These are phyloP conservation scores for Brachypteracias leptosomus DNA, from an alignment of 2,113 vertebrate genomes.

Conservation along the genomic window DNA sequence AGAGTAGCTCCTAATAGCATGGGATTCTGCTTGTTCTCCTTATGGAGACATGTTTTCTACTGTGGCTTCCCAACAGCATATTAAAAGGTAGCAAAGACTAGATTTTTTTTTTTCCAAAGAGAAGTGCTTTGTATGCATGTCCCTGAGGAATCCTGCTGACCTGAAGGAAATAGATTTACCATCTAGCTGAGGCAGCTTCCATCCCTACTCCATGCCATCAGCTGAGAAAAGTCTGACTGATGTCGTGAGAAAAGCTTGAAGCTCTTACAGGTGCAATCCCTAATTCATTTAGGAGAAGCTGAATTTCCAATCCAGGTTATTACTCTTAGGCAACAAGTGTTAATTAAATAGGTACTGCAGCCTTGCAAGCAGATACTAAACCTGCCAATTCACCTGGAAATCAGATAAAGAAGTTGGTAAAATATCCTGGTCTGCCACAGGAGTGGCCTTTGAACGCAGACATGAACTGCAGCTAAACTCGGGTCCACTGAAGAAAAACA, in stretches of 20 bases:
- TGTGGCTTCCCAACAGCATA: neutral
- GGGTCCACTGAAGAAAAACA: neutral
- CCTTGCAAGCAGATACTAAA: neutral
- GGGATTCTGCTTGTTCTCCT: neutral
- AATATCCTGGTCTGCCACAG: neutral
- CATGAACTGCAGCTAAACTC: neutral
- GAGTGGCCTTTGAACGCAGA: neutral
- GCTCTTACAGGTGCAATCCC: neutral
- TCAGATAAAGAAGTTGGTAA: neutral
- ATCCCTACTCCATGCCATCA: neutral
- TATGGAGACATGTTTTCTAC: neutral
- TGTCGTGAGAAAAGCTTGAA: neutral
- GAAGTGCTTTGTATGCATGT: neutral
- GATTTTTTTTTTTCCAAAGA: neutral
- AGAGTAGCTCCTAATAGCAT: neutral
- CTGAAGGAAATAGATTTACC: neutral
- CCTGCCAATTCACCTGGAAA: neutral
- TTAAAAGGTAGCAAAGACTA: neutral
- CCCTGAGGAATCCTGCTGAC: neutral
- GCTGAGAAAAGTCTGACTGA: neutral
- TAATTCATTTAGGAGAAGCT: neutral
- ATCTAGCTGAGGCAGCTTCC: neutral
- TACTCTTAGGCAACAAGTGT: neutral
- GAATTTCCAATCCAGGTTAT: neutral
- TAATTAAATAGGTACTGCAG: neutral